A percentile compares a stretch with the other conserved stretches of the same genome.
Conservation (phyloP, 2,797 vertebrate genomes). For the Acropternis orthonyx region DNA sequence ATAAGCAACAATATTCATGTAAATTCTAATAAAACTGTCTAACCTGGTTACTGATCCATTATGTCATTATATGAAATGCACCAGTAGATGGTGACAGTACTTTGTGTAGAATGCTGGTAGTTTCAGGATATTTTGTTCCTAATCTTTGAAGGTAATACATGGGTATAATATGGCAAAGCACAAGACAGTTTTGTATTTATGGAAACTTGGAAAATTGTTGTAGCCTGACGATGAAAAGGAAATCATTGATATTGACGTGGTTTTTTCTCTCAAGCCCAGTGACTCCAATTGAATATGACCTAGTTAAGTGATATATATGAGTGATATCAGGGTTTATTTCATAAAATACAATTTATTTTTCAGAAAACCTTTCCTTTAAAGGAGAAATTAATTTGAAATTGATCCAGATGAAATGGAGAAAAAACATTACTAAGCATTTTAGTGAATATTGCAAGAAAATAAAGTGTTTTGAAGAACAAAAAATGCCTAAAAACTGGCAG, state of each 20-base stretch:
- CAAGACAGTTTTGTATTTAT: not conserved
- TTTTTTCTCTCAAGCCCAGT: not conserved
- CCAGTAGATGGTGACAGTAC: not conserved
- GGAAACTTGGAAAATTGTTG: not conserved
- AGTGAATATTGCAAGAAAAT: not conserved
- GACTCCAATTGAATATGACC: not conserved
- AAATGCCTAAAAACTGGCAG: not conserved
- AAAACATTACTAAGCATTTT: not conserved
- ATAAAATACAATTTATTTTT: not conserved
- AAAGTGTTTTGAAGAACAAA: not conserved
- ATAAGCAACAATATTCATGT: not conserved
- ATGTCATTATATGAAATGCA: not conserved
- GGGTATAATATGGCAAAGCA: not conserved
- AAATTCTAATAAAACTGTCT: not conserved
- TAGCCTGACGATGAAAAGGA: not conserved
- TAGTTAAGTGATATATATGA: not conserved
- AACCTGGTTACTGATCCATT: not conserved
- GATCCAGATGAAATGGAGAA: not conserved
- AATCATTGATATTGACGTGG: not conserved
- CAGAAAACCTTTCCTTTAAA: not conserved
- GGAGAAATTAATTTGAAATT: not conserved
- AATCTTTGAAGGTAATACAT: not conserved
- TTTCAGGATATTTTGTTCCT: not conserved
- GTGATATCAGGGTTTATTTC: not conserved
- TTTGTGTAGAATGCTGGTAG: not conserved